Evolutionary conservation across 2,113 vertebrate genomes (phyloP).

Genomic region (Nothobranchius kuhntae): DNA sequence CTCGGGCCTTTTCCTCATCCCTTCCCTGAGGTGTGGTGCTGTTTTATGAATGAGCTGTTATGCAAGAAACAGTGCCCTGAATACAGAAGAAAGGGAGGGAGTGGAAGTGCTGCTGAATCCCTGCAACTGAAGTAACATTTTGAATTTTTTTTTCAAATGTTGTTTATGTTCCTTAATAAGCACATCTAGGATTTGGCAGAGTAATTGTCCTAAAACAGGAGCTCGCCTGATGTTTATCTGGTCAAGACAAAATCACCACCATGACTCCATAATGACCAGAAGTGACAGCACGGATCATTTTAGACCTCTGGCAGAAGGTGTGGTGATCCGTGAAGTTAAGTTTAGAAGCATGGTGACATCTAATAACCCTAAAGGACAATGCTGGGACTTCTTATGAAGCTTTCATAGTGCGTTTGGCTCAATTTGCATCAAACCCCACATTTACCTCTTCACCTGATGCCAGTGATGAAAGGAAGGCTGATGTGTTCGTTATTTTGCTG

Average conservation of each 20-base stretch:
- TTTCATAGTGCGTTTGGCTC: too few relatives aligned
- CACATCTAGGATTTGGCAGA: neutral
- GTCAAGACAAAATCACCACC: conserved; percentile 14
- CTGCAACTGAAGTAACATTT: conserved; percentile 15
- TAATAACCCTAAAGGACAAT: neutral
- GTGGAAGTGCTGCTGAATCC: conserved; percentile 2
- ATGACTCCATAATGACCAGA: conserved; percentile 16
- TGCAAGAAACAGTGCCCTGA: conserved; percentile 63
- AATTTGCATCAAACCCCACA: neutral
- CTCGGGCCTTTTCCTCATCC: conserved; percentile 39
- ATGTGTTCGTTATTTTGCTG: too few relatives aligned
- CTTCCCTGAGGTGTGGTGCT: conserved; percentile 57
- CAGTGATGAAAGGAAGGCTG: too few relatives aligned
- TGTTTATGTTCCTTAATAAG: conserved; percentile 23
- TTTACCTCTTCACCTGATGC: neutral
- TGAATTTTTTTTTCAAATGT: conserved; percentile 2
- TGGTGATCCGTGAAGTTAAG: conserved; percentile 4
- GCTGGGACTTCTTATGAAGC: too few relatives aligned
- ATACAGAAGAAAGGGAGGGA: conserved; percentile 31
- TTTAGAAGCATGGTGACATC: neutral
- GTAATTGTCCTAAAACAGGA: conserved; percentile 18
- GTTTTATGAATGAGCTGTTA: conserved; percentile 76
- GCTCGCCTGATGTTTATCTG: conserved; percentile 34
- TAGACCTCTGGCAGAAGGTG: conserved; percentile 8
- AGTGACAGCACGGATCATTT: neutral